Conservation (phyloP, 2,888 invertebrate genomes). For the Lottia gigantea region DNA sequence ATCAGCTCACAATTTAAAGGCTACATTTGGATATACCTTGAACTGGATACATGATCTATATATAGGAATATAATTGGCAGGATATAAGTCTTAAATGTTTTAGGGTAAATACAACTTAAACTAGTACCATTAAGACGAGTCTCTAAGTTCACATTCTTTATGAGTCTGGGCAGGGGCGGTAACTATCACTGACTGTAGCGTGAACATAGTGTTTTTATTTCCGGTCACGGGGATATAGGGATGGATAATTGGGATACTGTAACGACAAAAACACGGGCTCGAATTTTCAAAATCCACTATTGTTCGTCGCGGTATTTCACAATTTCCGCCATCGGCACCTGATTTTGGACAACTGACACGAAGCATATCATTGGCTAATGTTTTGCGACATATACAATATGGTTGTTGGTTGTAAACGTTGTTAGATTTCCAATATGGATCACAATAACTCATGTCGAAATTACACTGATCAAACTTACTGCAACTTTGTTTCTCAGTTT, state of each 20-base stretch:
- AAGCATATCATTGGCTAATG: slow-evolving; percentile 18
- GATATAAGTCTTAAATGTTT: too few relatives aligned
- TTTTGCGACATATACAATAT: slow-evolving; percentile 28
- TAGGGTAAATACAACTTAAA: too few relatives aligned
- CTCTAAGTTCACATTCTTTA: neutral
- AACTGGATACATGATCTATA: too few relatives aligned
- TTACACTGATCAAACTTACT: slow-evolving; percentile 29
- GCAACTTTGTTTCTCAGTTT: slow-evolving; percentile 18
- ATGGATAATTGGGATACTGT: slow-evolving; percentile 23
- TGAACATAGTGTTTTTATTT: neutral
- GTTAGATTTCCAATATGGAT: slow-evolving; percentile 15
- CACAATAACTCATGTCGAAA: slow-evolving; percentile 21
- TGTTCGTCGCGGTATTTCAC: slow-evolving; percentile 23
- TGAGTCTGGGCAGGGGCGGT: neutral
- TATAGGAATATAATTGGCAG: too few relatives aligned
- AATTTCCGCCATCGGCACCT: slow-evolving; percentile 25
- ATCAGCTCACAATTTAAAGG: too few relatives aligned
- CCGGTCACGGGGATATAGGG: slow-evolving; percentile 9
- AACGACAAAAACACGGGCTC: slow-evolving; percentile 26
- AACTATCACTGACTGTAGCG: neutral
- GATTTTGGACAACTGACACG: slow-evolving; percentile 23
- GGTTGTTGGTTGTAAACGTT: slow-evolving; percentile 20
- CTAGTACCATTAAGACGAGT: too few relatives aligned
- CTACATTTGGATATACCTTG: too few relatives aligned
- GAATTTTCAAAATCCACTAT: slow-evolving; percentile 14